Evolutionary conservation across 2,797 vertebrate genomes (phyloP).

Genomic region (Acipenser ruthenus): DNA sequence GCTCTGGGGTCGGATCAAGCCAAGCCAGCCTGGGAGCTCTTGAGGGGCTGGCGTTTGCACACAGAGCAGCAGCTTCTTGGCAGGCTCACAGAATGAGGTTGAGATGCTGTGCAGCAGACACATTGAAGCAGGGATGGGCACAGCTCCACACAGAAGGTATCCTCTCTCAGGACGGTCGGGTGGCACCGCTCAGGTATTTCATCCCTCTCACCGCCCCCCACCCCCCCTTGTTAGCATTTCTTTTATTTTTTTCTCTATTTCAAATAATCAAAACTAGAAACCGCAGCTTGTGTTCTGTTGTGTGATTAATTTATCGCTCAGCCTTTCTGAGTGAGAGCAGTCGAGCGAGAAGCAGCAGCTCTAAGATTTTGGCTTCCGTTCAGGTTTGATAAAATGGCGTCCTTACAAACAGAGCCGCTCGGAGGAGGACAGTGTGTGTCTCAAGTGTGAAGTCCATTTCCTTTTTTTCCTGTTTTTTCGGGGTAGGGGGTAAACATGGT

Average conservation of each 20-base stretch:
- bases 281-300: constrained; percentile 20
- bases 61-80: constrained; percentile 27
- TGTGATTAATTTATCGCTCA: constrained; percentile 54
- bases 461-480: too few relatives aligned
- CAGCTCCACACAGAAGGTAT: too few relatives aligned
- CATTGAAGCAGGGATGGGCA: too few relatives aligned
- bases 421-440: constrained; percentile 15
- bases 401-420: constrained; percentile 66
- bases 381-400: constrained; percentile 91
- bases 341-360: constrained; percentile 44
- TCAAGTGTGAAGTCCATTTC: constrained; percentile 24
- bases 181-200: constrained; percentile 63
- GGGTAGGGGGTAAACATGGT: too few relatives aligned
- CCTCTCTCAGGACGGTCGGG: too few relatives aligned
- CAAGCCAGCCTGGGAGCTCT: constrained; percentile 22
- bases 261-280: constrained; percentile 11
- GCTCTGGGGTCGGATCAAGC: background rate
- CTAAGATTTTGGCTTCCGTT: constrained; percentile 60
- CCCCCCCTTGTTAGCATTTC: constrained; percentile 31
- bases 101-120: too few relatives aligned
- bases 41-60: constrained; percentile 1
- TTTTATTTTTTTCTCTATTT: constrained; percentile 10
- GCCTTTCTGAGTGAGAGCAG: constrained; percentile 38
- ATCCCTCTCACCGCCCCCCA: constrained; percentile 33
- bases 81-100: constrained; percentile 14